These are phyloP conservation scores for Drosophila aff. DNA, from an alignment of 1,140 invertebrate species.

Conservation along the genomic window DNA sequence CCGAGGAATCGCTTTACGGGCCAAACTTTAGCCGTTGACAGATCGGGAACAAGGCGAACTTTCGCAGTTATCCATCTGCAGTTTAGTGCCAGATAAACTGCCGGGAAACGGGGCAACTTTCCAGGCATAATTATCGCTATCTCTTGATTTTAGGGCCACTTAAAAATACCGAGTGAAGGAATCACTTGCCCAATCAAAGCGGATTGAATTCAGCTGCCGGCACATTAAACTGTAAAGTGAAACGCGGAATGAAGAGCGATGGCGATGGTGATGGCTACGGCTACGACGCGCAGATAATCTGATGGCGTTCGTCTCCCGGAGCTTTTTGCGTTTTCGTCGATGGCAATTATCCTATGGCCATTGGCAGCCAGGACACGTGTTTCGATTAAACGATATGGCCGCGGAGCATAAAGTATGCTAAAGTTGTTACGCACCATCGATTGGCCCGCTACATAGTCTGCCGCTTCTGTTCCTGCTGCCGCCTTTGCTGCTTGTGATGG, in stretches of 20 bases:
- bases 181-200: constrained; percentile 43
- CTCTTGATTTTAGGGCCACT: constrained; percentile 33
- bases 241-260: constrained; percentile 36
- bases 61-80: constrained; percentile 6
- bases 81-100: constrained; percentile 24
- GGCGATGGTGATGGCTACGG: constrained; percentile 22
- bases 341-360: constrained; percentile 43
- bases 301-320: constrained; percentile 8
- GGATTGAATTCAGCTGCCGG: constrained; percentile 46
- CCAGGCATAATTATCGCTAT: constrained; percentile 43
- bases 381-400: constrained; percentile 44
- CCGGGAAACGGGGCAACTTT: constrained; percentile 10
- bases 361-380: constrained; percentile 58
- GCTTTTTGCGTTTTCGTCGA: constrained; percentile 28
- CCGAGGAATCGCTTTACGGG: constrained; percentile 2
- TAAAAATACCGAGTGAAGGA: constrained; percentile 28
- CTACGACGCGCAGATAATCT: constrained; percentile 23
- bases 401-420: constrained; percentile 56
- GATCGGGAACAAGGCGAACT: constrained; percentile 8
- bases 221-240: constrained; percentile 26
- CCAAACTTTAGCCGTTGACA: constrained; percentile 27
- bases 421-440: constrained; percentile 57
- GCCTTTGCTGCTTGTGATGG: constrained; percentile 9
- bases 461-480: neutral
- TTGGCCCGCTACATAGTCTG: constrained; percentile 38